Evolutionary conservation across 2,888 invertebrate species (phyloP), one percentile per base, ranked within the genome.

Genomic region (Ypsolopha sequella): DNA sequence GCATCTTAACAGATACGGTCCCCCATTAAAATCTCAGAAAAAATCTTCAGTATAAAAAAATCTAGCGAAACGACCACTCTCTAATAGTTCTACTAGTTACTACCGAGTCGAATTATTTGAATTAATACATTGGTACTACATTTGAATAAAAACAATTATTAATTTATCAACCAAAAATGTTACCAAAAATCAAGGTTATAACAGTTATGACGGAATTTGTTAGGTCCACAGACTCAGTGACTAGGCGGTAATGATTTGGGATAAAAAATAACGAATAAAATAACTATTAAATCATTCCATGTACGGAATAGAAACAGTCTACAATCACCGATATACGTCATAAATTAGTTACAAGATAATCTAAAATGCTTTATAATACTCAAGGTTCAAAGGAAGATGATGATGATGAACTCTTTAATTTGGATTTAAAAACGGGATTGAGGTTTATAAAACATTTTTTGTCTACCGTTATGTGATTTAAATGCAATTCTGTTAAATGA

Each of bases 51-150:
- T 65, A 68, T 59, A 58, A 60, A 70, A 70, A 51, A 51, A 68
- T 73, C 82, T 85, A 85, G 85, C 84, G 85, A 76, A 70, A 80
- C 81, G 79, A 84, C 68, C 73, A 38, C 33, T 70, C 60, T 76
- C 80, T 80, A 69, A 73, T 71, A 76, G 80, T 79, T 80, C 80
- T 76, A 77, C 67, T 76, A 84, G 82, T 82, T 84, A 84, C 85
- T 84, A 84, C 45, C 78, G 70, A 73, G 75, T 80, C 76, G 72
- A 70, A 76, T 73, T 68, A 71, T 61, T 66, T 60, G 63, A 68
- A 68, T 63, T 69, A 68, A 73, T 64, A 73, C 76, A 73, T 74
- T 64, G 48, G 59, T 63, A 79, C 72, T 76, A 77, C 66, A 70
- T 68, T 74, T 77, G 73, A 75, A 80, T 74, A 80, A 80, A 78